These are phyloP conservation scores for Arnoldichthys spilopterus DNA, from an alignment of 2,797 vertebrate species.

Conservation along the genomic window DNA sequence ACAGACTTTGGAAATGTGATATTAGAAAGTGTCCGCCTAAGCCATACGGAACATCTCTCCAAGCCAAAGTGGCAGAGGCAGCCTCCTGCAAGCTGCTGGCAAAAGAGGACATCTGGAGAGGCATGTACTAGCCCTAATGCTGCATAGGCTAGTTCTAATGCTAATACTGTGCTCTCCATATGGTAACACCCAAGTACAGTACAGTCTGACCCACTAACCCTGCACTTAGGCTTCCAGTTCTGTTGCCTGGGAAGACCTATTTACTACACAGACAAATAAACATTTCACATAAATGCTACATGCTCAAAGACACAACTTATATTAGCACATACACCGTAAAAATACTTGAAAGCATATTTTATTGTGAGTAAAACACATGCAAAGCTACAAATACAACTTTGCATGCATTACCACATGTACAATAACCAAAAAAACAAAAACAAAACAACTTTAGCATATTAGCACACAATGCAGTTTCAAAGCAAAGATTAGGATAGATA, in stretches of 20 bases:
- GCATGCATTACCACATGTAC: too few relatives aligned
- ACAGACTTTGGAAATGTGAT: conserved; percentile 48
- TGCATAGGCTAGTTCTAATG: not conserved
- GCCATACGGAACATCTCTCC: conserved; percentile 41
- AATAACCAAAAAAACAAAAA: too few relatives aligned
- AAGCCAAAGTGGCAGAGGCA: conserved; percentile 6
- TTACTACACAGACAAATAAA: not conserved
- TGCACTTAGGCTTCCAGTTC: not conserved
- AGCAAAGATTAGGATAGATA: not conserved
- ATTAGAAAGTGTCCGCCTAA: conserved; percentile 48
- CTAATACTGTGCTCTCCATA: conserved; percentile 5
- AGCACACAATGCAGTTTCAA: too few relatives aligned
- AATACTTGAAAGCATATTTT: not conserved
- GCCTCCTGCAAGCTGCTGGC: conserved; percentile 14
- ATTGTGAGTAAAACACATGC: not conserved
- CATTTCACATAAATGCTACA: not conserved
- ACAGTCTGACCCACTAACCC: conserved; percentile 32
- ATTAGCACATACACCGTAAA: not conserved
- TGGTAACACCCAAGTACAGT: conserved; percentile 6
- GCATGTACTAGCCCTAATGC: conserved; percentile 31
- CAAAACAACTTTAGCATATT: too few relatives aligned
- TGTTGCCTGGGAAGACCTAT: not conserved
- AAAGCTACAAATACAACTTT: not conserved
- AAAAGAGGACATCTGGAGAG: conserved; percentile 48
- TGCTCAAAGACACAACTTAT: not conserved